These are phyloP conservation scores for Cotesia congregata DNA, from an alignment of 2,888 invertebrate species.

Conservation along the genomic window DNA sequence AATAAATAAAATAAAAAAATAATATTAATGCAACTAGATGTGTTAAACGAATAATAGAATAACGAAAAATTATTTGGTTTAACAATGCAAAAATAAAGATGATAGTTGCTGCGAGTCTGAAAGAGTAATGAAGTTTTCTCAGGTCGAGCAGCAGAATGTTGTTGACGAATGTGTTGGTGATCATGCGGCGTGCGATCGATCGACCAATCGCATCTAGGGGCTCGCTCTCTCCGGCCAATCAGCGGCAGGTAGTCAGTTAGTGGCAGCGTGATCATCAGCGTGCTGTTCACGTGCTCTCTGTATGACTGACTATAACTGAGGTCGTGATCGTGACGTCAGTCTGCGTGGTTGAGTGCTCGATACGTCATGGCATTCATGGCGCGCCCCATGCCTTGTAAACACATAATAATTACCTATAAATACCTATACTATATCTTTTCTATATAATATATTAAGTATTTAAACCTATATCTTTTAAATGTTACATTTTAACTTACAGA, in stretches of 20 bases:
- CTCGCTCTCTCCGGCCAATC: constrained; percentile 80
- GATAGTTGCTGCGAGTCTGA: constrained; percentile 56
- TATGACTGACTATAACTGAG: constrained; percentile 82
- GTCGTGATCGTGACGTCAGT: constrained; percentile 78
- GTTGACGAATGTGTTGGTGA: constrained; percentile 69
- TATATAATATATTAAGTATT: too few species aligned
- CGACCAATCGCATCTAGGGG: constrained; percentile 78
- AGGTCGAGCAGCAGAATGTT: constrained; percentile 58
- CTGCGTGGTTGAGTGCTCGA: constrained; percentile 70
- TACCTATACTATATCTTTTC: too few species aligned
- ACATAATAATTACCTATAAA: too few species aligned
- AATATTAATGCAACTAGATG: constrained; percentile 10
- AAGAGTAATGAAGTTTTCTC: constrained; percentile 65
- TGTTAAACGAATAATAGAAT: neutral
- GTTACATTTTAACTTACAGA: too few species aligned
- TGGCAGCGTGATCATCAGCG: constrained; percentile 82
- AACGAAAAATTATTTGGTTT: neutral
- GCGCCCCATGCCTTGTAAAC: constrained; percentile 55
- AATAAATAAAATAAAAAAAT: constrained; percentile 1
- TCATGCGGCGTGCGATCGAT: constrained; percentile 65
- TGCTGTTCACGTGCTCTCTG: constrained; percentile 88
- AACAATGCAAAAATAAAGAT: constrained; percentile 32
- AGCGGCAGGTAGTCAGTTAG: constrained; percentile 77
- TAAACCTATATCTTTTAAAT: too few species aligned
- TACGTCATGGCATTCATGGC: constrained; percentile 75